A percentile compares a stretch with the other conserved stretches of the same genome.
Evolutionary conservation across 1,140 invertebrate species (phyloP).

Genomic region (Heliconius hewitsoni): DNA sequence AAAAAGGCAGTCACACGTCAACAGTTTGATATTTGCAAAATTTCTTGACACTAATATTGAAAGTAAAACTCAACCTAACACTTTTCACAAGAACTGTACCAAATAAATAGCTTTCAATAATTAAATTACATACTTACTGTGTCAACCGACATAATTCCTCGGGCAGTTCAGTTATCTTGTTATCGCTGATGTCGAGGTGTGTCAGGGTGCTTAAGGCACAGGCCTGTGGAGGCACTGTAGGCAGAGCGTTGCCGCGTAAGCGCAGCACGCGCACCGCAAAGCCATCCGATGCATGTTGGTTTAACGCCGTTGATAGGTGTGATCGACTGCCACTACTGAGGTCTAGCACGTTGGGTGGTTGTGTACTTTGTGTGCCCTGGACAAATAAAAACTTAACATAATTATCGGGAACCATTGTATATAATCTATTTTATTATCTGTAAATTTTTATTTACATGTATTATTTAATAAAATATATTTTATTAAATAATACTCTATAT

Average conservation of each 20-base stretch:
- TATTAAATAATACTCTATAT: too few relatives aligned
- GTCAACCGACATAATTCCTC: conserved; percentile 83
- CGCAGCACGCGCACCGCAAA: conserved; percentile 82
- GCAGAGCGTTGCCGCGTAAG: conserved; percentile 83
- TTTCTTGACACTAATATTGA: background rate
- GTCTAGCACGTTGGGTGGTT: conserved; percentile 81
- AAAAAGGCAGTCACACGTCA: too few relatives aligned
- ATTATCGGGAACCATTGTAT: background rate
- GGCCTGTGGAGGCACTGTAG: conserved; percentile 82
- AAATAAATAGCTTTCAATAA: background rate
- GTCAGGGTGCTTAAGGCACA: conserved; percentile 82
- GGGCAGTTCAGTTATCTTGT: conserved; percentile 84
- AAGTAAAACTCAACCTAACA: background rate
- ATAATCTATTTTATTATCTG: too few relatives aligned
- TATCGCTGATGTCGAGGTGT: conserved; percentile 87
- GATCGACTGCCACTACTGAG: conserved; percentile 81
- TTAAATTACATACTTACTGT: conserved; percentile 82
- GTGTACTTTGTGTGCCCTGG: conserved; percentile 68
- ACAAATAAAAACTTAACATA: conserved; percentile 30
- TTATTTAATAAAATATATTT: background rate
- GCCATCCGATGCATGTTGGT: conserved; percentile 66
- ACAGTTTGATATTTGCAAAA: too few relatives aligned
- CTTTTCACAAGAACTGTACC: background rate
- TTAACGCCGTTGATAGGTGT: conserved; percentile 57
- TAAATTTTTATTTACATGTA: background rate